Conservation (phyloP, 2,888 invertebrate species). For the Megastigmus dorsalis region DNA sequence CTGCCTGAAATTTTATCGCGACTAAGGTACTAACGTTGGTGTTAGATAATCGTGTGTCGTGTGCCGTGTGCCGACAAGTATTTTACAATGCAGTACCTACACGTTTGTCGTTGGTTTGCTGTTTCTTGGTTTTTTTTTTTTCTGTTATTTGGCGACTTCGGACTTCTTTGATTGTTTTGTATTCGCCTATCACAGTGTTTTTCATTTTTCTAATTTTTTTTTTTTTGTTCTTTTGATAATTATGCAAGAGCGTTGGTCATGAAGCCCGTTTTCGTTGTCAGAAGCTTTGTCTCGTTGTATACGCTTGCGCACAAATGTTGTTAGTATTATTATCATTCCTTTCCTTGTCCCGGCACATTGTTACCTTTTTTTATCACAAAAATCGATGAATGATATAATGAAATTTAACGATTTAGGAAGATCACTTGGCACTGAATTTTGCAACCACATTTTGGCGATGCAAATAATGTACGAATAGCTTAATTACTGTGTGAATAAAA, state of each 20-base stretch:
- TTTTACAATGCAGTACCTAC: slow-evolving; percentile 66
- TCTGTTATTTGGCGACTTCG: slow-evolving; percentile 61
- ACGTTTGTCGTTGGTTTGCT: slow-evolving; percentile 74
- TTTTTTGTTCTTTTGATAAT: slow-evolving; percentile 20
- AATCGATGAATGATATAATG: too few relatives aligned
- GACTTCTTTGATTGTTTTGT: slow-evolving; percentile 62
- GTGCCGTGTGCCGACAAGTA: slow-evolving; percentile 73
- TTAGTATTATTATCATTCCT: slow-evolving; percentile 17
- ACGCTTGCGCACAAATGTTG: slow-evolving; percentile 36
- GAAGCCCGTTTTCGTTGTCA: slow-evolving; percentile 1
- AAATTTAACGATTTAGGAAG: too few relatives aligned
- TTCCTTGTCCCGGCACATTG: not conserved
- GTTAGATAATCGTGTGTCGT: slow-evolving; percentile 74
- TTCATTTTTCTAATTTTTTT: slow-evolving; percentile 24
- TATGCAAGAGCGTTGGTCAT: slow-evolving; percentile 56
- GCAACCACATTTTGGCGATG: too few relatives aligned
- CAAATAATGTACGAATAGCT: too few relatives aligned
- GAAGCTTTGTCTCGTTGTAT: slow-evolving; percentile 35
- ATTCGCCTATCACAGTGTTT: slow-evolving; percentile 62
- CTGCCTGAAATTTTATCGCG: slow-evolving; percentile 58
- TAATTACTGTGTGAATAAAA: too few relatives aligned
- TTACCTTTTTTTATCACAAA: not conserved
- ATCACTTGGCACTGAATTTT: too few relatives aligned
- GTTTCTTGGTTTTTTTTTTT: slow-evolving; percentile 67
- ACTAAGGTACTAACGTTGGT: slow-evolving; percentile 74